Conservation (phyloP, 2,797 vertebrate genomes). For the Lithobates sylvaticus region DNA sequence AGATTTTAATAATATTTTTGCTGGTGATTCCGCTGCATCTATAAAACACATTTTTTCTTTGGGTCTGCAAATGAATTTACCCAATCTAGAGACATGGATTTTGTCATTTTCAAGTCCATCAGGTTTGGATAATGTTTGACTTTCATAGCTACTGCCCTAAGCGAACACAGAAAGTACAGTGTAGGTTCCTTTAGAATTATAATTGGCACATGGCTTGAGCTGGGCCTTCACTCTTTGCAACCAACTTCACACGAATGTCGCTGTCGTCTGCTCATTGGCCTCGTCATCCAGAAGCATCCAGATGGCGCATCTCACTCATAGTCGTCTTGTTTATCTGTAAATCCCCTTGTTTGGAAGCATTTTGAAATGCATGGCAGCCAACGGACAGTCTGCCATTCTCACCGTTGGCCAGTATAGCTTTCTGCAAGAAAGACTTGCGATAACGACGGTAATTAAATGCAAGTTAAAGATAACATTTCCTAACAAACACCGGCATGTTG, state of each 20-base stretch:
- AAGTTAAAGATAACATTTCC: slow-evolving; percentile 21
- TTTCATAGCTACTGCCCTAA: too few relatives aligned
- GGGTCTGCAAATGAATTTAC: too few relatives aligned
- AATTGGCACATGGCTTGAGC: neutral
- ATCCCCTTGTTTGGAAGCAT: slow-evolving; percentile 37
- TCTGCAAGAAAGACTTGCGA: slow-evolving; percentile 22
- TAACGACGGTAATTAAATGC: slow-evolving; percentile 57
- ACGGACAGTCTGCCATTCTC: neutral
- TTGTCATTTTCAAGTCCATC: too few relatives aligned
- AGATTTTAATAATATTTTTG: too few relatives aligned
- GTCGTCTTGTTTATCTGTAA: slow-evolving; percentile 37
- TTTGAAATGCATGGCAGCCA: slow-evolving; percentile 28
- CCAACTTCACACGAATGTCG: neutral
- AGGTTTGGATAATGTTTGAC: too few relatives aligned
- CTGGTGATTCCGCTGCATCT: too few relatives aligned
- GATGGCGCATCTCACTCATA: slow-evolving; percentile 9
- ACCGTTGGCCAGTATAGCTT: neutral
- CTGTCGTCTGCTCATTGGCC: slow-evolving; percentile 15
- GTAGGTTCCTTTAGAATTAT: neutral
- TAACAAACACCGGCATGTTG: slow-evolving; percentile 26
- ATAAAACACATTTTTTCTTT: too few relatives aligned
- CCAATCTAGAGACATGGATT: too few relatives aligned
- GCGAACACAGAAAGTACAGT: too few relatives aligned
- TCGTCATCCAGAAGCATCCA: neutral
- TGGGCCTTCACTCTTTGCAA: neutral